Evolutionary conservation across 2,888 invertebrate species (phyloP), one percentile per base, ranked within the genome.

Genomic region (Teleogryllus oceanicus): DNA sequence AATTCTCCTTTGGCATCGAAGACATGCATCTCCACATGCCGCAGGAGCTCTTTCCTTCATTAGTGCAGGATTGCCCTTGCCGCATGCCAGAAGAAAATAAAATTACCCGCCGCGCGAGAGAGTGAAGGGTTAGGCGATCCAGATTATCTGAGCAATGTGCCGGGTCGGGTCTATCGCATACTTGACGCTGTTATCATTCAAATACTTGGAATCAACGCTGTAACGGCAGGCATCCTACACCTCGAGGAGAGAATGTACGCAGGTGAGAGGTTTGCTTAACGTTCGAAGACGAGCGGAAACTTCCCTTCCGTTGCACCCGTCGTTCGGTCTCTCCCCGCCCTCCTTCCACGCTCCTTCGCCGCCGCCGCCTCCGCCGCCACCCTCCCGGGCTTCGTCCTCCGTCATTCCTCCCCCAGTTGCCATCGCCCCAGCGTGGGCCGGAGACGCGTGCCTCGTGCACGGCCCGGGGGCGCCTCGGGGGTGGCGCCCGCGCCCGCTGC

Each of bases 141-240:
- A 62, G 62, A 62, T 62, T 62, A 62, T 62, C 62, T 62, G 62
- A 62, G 62, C 62, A 62, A 62, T 62, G 62, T 18, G 62, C 62
- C 62, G 16, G 18, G 62, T 18, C 62, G 18, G 62, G 62, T 62
- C 62, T 62, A 62, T 62, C 62, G 62, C 62, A 62, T 62, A 62
- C 62, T 62, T 62, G 62, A 18, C 62, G 62, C 62, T 62, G 62
- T 62, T 62, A 62, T 62, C 62, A 62, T 62, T 62, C 62, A 62
- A 62, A 62, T 62, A 62, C 62, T 62, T 62, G 62, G 62, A 62
- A 62, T 62, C 62, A 62, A 18, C 62, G 62, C 18, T 62, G 62
- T 62, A 62, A 62, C 62, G 62, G 62, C 62, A 62, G 62, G 62
- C 62, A 62, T 62, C 18, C 62, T 62, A 62, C 62, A 62, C 62